phyloP scores from a whole-genome alignment of 2,888 invertebrate species.

The Laspeyria flexula region DNA sequence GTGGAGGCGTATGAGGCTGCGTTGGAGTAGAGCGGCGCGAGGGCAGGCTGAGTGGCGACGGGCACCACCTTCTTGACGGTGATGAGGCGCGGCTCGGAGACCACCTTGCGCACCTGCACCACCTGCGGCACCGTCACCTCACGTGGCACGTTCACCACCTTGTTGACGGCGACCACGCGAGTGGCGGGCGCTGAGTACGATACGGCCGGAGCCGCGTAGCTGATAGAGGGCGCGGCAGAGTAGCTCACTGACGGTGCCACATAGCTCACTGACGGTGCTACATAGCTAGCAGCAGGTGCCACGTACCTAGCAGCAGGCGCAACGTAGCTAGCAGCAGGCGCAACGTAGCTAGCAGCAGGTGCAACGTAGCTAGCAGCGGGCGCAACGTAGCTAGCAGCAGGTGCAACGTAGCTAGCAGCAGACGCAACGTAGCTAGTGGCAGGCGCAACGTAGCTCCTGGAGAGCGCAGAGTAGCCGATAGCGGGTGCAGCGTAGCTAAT shows the following conservation, averaged over 20 bases:
- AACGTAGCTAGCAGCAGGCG: constrained; percentile 15
- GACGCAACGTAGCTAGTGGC: background rate
- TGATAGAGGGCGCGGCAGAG: constrained; percentile 10
- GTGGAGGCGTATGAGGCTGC: background rate
- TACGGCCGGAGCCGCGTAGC: constrained; percentile 12
- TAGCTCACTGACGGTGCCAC: constrained; percentile 1
- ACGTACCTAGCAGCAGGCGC: constrained; percentile 11
- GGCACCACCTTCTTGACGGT: constrained; percentile 48
- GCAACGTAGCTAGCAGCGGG: background rate
- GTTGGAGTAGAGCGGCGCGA: constrained; percentile 3
- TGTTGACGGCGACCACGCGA: constrained; percentile 31
- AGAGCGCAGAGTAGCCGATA: background rate
- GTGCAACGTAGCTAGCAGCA: background rate
- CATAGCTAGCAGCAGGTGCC: constrained; percentile 1
- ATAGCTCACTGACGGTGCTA: constrained; percentile 6
- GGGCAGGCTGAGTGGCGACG: background rate
- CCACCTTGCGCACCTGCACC: constrained; percentile 47
- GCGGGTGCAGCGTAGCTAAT: background rate
- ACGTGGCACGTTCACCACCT: constrained; percentile 43
- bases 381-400: background rate
- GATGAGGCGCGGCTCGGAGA: constrained; percentile 54
- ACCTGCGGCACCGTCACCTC: constrained; percentile 48
- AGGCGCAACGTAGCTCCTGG: background rate
- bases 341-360: background rate
- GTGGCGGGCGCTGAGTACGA: constrained; percentile 17